Evolutionary conservation across 2,113 vertebrate species (phyloP).

Genomic region (Actenoides hombroni): DNA sequence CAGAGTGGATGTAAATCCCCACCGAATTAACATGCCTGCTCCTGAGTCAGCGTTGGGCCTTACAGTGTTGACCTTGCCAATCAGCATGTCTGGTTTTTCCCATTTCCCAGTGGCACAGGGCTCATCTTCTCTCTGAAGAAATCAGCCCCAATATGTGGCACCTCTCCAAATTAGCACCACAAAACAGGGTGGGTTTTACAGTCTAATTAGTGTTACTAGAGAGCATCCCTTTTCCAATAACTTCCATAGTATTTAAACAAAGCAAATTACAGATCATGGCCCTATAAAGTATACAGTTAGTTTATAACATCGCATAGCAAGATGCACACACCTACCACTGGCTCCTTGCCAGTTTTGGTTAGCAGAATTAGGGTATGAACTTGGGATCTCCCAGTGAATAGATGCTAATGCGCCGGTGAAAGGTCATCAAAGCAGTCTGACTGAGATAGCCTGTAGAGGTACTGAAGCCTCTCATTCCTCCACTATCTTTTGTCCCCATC

Average conservation of each 20-base stretch:
- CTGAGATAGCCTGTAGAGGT: background rate
- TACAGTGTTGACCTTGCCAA: constrained; percentile 42
- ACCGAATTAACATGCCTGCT: constrained; percentile 15
- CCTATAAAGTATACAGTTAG: background rate
- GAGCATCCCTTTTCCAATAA: background rate
- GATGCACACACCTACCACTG: background rate
- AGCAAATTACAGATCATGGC: background rate
- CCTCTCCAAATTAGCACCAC: constrained; percentile 29
- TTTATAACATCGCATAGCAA: background rate
- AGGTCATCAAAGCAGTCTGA: constrained; percentile 42
- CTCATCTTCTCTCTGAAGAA: constrained; percentile 17
- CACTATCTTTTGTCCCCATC: constrained; percentile 77
- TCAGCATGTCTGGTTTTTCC: constrained; percentile 43
- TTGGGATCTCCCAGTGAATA: background rate
- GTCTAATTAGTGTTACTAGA: background rate
- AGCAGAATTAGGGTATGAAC: background rate
- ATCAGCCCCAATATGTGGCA: background rate
- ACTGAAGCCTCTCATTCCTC: constrained; percentile 15
- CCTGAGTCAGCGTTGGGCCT: constrained; percentile 38
- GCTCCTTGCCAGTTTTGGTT: background rate
- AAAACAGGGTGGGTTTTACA: background rate
- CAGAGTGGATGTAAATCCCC: constrained; percentile 52
- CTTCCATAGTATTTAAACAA: background rate
- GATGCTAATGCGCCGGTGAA: background rate
- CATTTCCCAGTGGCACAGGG: constrained; percentile 30